Evolutionary conservation across 2,888 invertebrate genomes (phyloP).

Genomic region (Erebia ligea): DNA sequence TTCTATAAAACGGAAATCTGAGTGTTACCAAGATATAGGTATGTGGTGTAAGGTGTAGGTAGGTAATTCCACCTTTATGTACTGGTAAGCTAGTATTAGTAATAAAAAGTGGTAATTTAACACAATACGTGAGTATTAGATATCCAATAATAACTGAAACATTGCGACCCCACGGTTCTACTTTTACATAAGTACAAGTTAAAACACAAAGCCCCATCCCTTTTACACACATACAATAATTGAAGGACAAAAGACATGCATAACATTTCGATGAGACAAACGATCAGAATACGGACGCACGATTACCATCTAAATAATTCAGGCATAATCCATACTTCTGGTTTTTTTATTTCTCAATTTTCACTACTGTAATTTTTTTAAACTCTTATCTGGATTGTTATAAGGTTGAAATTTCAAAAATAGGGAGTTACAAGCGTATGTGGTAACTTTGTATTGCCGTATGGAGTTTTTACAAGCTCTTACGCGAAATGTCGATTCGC

Average conservation of each 20-base stretch:
- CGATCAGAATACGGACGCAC: conserved; percentile 77
- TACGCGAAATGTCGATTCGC: conserved; percentile 79
- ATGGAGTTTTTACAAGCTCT: conserved; percentile 79
- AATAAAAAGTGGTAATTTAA: not conserved
- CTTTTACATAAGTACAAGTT: conserved; percentile 38
- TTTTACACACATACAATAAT: conserved; percentile 45
- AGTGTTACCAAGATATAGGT: too few relatives aligned
- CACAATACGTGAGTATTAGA: conserved; percentile 37
- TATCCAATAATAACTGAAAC: conserved; percentile 54
- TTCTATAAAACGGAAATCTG: too few relatives aligned
- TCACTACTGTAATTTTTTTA: conserved; percentile 20
- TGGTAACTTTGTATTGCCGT: conserved; percentile 50
- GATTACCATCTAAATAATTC: conserved; percentile 82
- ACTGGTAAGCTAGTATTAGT: too few relatives aligned
- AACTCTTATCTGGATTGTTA: conserved; percentile 37
- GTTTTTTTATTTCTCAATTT: conserved; percentile 53
- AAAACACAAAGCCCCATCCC: conserved; percentile 45
- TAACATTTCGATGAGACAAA: conserved; percentile 76
- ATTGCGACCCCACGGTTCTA: conserved; percentile 36
- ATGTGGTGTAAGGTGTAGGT: too few relatives aligned
- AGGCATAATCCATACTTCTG: conserved; percentile 70
- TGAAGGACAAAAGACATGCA: conserved; percentile 50
- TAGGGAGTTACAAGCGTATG: conserved; percentile 10
- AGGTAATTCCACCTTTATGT: too few relatives aligned
- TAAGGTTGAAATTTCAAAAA: conserved; percentile 47